These are phyloP conservation scores for Trinorchestia longiramus DNA, from an alignment of 1,140 invertebrate genomes.

Conservation along the genomic window DNA sequence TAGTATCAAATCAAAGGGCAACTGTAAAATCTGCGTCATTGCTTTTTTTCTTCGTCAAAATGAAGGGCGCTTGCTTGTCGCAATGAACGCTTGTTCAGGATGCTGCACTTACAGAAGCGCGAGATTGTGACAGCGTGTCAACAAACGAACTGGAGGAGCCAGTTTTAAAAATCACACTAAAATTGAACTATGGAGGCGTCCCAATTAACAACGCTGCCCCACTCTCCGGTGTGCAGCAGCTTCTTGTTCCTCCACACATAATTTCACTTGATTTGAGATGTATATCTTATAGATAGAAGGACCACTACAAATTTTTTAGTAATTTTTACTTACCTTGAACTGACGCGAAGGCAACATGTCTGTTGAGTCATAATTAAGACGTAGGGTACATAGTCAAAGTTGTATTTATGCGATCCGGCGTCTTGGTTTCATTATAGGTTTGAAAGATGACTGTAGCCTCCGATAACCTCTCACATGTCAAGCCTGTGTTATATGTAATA, in stretches of 20 bases:
- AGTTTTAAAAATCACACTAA: not conserved
- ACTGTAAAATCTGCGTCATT: not conserved
- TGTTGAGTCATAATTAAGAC: not conserved
- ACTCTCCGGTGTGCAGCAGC: not conserved
- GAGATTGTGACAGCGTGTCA: too few species aligned
- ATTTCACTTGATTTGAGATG: not conserved
- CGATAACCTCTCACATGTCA: not conserved
- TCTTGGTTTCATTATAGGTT: not conserved
- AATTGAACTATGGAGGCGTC: not conserved
- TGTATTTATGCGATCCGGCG: not conserved
- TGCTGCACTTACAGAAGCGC: too few species aligned
- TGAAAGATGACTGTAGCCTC: not conserved
- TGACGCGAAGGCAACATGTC: not conserved
- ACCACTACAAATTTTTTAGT: not conserved
- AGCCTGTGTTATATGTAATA: not conserved
- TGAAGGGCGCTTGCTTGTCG: not conserved
- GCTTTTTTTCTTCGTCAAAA: not conserved
- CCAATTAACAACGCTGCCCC: not conserved
- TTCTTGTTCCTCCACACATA: not conserved
- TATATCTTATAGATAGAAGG: not conserved
- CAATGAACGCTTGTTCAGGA: too few species aligned
- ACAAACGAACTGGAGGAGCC: not conserved
- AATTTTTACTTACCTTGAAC: not conserved
- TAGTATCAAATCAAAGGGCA: not conserved
- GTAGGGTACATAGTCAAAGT: not conserved